Conservation (phyloP, 2,888 invertebrate species). For the Brachyptera risi region DNA sequence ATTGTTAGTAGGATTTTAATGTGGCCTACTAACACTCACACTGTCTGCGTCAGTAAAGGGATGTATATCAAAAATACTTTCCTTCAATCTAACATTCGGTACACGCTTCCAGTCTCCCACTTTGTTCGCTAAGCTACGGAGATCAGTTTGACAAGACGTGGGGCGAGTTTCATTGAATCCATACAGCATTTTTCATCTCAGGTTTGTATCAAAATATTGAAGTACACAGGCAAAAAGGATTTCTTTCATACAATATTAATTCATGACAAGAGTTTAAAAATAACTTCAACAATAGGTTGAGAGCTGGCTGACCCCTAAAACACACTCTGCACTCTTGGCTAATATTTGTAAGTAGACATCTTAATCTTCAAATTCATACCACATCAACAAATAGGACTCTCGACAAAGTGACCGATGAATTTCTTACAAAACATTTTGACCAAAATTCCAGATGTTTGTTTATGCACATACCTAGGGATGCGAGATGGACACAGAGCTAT, state of each 20-base stretch:
- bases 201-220: slow-evolving; percentile 30
- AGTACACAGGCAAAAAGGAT: slow-evolving; percentile 31
- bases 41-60: slow-evolving; percentile 51
- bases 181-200: slow-evolving; percentile 28
- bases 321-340: slow-evolving; percentile 37
- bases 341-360: too few relatives aligned
- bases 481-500: not conserved
- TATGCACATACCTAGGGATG: not conserved
- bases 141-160: too few relatives aligned
- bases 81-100: not conserved
- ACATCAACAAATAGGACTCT: not conserved
- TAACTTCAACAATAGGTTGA: slow-evolving; percentile 20
- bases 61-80: slow-evolving; percentile 33
- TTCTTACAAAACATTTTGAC: too few relatives aligned
- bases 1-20: too few relatives aligned
- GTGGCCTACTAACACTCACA: slow-evolving; percentile 63
- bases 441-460: not conserved
- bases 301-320: slow-evolving; percentile 35
- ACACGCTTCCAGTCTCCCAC: too few relatives aligned
- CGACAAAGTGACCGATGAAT: too few relatives aligned
- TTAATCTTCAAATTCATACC: too few relatives aligned
- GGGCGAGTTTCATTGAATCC: too few relatives aligned
- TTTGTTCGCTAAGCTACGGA: too few relatives aligned
- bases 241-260: slow-evolving; percentile 1
- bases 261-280: not conserved